phyloP scores from a whole-genome alignment of 2,888 invertebrate genomes.

The Sinentomon sp. region DNA sequence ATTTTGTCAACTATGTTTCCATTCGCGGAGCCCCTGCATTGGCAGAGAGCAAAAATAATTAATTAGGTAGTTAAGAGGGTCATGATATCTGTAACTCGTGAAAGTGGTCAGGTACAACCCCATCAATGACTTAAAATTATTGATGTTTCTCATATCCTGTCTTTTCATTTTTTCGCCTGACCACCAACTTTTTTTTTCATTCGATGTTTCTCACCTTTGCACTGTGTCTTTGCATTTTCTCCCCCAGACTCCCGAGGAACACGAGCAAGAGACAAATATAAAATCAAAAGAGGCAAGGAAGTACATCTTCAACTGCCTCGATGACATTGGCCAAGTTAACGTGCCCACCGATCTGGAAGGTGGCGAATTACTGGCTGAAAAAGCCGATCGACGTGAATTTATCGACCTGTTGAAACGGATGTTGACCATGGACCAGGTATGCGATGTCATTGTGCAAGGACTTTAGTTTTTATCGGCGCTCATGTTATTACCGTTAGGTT shows the following conservation, averaged over 20 bases:
- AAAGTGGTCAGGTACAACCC: too few relatives aligned
- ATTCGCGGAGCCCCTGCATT: too few relatives aligned
- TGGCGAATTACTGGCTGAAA: constrained; percentile 82
- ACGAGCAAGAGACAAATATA: constrained; percentile 86
- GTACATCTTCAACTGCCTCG: constrained; percentile 96
- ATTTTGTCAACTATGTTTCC: too few relatives aligned
- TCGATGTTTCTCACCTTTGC: neutral
- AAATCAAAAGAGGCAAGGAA: constrained; percentile 98
- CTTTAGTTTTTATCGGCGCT: too few relatives aligned
- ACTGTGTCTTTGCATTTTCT: neutral
- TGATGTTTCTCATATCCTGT: neutral
- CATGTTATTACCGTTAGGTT: too few relatives aligned
- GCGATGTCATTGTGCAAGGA: too few relatives aligned
- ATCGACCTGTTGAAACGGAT: constrained; percentile 91
- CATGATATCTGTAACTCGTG: too few relatives aligned
- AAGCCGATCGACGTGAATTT: constrained; percentile 86
- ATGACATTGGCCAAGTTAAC: constrained; percentile 91
- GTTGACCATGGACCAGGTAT: constrained; percentile 90
- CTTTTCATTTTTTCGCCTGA: neutral
- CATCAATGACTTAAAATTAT: neutral
- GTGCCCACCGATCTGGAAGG: constrained; percentile 93
- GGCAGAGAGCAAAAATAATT: too few relatives aligned
- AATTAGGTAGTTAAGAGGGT: too few relatives aligned
- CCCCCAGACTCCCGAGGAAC: constrained; percentile 84
- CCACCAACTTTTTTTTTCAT: neutral